Evolutionary conservation across 2,113 vertebrate genomes (phyloP).

Genomic region (Labeo catla): DNA sequence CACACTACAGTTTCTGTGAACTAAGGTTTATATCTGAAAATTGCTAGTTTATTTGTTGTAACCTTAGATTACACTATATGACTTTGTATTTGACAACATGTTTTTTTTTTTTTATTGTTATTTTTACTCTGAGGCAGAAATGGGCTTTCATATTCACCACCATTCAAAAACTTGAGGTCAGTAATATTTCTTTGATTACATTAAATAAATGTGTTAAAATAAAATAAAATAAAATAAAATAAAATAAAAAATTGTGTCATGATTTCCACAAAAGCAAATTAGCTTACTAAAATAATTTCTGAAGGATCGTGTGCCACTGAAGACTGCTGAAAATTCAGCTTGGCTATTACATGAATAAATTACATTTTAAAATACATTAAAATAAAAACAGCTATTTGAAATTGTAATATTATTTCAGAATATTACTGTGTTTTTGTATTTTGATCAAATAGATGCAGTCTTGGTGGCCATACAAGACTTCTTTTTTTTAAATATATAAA

Average conservation of each 20-base stretch:
- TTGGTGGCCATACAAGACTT: background rate
- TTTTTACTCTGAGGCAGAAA: background rate
- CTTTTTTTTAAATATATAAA: background rate
- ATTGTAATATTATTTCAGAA: background rate
- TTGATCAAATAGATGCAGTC: background rate
- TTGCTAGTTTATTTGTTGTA: background rate
- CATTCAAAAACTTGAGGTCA: background rate
- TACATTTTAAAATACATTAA: background rate
- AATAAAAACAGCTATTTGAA: background rate
- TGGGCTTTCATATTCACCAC: background rate
- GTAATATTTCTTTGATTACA: background rate
- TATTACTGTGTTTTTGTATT: background rate
- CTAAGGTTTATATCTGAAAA: background rate
- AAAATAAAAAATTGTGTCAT: no score
- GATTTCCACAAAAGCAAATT: background rate
- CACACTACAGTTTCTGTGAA: no score
- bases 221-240: no score
- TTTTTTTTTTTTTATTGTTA: background rate
- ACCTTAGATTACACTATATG: background rate
- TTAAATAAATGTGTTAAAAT: no score
- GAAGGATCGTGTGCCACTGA: background rate
- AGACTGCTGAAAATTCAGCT: background rate
- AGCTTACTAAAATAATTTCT: background rate
- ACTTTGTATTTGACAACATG: background rate
- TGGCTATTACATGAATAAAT: background rate